Percentiles rank a stretch among this genome's conserved stretches.
Evolutionary conservation across 2,888 invertebrate species (phyloP).

Genomic region (Chrysopilus asiliformis): DNA sequence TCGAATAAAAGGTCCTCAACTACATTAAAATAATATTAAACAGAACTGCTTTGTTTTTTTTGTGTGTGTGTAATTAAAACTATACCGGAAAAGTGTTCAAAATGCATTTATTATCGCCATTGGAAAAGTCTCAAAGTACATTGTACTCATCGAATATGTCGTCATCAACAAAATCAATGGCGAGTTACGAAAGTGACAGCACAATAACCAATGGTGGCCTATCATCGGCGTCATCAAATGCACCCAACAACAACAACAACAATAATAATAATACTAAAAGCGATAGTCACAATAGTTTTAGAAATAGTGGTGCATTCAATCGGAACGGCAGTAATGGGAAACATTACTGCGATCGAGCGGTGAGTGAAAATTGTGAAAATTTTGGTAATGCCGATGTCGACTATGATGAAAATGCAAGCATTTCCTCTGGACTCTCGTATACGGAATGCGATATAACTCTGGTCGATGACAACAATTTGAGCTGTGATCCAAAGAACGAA

Average conservation of each 20-base stretch:
- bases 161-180: constrained; percentile 15
- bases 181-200: constrained; percentile 11
- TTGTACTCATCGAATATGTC: constrained; percentile 15
- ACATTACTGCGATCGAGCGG: constrained; percentile 9
- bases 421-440: constrained; percentile 27
- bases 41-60: too few species aligned
- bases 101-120: constrained; percentile 18
- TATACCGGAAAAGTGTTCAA: constrained; percentile 8
- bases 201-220: constrained; percentile 1
- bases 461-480: constrained; percentile 33
- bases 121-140: constrained; percentile 18
- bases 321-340: constrained; percentile 9
- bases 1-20: too few species aligned
- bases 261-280: too few species aligned
- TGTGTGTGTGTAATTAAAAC: too few species aligned
- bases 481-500: constrained; percentile 34
- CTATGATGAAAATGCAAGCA: constrained; percentile 24
- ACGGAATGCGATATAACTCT: constrained; percentile 31
- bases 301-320: constrained; percentile 12
- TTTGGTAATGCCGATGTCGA: constrained; percentile 11
- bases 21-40: too few species aligned
- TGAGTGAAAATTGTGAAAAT: constrained; percentile 18
- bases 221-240: constrained; percentile 24
- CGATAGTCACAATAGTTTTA: constrained; percentile 14
- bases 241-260: constrained; percentile 11